A percentile compares a stretch with the other conserved stretches of the same genome.
phyloP scores from a whole-genome alignment of 2,888 invertebrate species.

The Eupelmus urozonus region DNA sequence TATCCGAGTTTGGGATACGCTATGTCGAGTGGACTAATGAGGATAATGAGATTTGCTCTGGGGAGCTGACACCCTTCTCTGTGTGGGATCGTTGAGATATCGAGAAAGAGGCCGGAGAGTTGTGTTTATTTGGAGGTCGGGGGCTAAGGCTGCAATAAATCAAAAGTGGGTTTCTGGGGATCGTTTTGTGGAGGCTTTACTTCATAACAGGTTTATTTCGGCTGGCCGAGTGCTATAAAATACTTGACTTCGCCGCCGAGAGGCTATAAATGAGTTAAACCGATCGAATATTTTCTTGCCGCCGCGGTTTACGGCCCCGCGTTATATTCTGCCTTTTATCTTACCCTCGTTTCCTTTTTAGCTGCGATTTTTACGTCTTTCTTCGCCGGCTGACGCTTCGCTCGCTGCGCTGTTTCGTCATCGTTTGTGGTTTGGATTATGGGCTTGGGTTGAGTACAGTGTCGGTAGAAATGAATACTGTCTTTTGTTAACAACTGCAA shows the following conservation, averaged over 20 bases:
- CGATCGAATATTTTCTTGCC: slow-evolving; percentile 1
- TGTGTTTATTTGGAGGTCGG: neutral
- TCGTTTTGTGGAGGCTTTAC: neutral
- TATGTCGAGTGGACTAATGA: neutral
- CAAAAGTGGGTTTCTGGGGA: neutral
- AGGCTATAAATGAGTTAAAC: neutral
- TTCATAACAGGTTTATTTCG: neutral
- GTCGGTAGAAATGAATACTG: too few species aligned
- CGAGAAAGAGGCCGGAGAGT: too few species aligned
- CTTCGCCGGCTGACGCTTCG: too few species aligned
- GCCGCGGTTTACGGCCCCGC: neutral
- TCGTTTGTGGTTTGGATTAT: too few species aligned
- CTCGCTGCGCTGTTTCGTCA: too few species aligned
- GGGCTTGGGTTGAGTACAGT: too few species aligned
- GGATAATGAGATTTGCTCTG: neutral
- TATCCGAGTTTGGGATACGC: too few species aligned
- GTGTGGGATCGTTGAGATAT: too few species aligned
- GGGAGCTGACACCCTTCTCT: neutral
- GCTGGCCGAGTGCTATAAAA: slow-evolving; percentile 20
- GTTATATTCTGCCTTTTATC: slow-evolving; percentile 28
- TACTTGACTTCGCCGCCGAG: slow-evolving; percentile 7
- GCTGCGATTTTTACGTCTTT: too few species aligned
- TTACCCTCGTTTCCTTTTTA: neutral
- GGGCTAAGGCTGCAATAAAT: neutral
- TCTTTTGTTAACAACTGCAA: too few species aligned